Percentiles rank a stretch among this genome's conserved stretches.
phyloP scores from a whole-genome alignment of 1,140 invertebrate species.

The Diploscapter pachys region DNA sequence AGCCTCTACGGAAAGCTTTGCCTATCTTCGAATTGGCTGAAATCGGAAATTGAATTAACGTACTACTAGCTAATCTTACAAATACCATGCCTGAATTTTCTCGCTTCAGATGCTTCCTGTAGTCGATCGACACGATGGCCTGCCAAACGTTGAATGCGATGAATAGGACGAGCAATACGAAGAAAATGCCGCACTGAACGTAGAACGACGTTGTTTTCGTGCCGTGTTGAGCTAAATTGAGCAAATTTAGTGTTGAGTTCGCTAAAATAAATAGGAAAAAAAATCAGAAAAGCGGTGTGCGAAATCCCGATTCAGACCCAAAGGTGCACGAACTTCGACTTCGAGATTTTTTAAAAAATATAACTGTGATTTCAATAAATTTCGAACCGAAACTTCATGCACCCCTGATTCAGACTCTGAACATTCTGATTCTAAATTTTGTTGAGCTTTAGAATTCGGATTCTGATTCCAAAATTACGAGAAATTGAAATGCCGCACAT shows the following conservation, averaged over 20 bases:
- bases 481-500: background rate
- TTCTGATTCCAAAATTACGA: background rate
- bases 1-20: background rate
- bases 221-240: constrained; percentile 31
- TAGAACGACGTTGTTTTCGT: constrained; percentile 39
- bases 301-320: background rate
- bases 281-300: background rate
- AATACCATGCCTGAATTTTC: constrained; percentile 7
- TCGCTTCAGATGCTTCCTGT: constrained; percentile 19
- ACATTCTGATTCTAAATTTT: too few species aligned
- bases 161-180: constrained; percentile 22
- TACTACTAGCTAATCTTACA: background rate
- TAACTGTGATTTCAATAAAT: background rate
- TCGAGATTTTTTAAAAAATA: background rate
- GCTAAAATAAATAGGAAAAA: too few species aligned
- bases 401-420: too few species aligned
- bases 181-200: constrained; percentile 29
- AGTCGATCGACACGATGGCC: constrained; percentile 26
- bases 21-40: constrained; percentile 3
- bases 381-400: background rate
- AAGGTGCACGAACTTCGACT: background rate
- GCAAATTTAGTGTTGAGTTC: background rate
- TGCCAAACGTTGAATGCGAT: constrained; percentile 37
- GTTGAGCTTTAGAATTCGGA: background rate
- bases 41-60: background rate